Percentiles rank a stretch among this genome's conserved stretches.
Conservation (phyloP, 2,113 vertebrate genomes). For the Brachirus orientalis region DNA sequence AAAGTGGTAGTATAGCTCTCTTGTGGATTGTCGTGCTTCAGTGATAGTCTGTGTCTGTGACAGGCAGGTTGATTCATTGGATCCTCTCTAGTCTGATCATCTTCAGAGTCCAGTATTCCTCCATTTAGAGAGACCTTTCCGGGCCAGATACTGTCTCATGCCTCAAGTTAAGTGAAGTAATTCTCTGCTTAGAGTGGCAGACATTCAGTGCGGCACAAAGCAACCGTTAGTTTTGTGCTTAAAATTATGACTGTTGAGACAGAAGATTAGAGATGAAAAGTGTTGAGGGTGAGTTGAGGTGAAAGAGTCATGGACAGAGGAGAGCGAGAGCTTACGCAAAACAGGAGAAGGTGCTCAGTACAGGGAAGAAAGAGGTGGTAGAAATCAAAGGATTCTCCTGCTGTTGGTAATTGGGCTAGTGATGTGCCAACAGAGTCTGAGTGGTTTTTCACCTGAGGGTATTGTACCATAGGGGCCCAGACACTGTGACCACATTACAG, state of each 20-base stretch:
- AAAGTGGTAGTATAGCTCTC: slow-evolving; percentile 38
- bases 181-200: slow-evolving; percentile 25
- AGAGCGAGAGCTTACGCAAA: slow-evolving; percentile 34
- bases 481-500: slow-evolving; percentile 68
- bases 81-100: slow-evolving; percentile 51
- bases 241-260: slow-evolving; percentile 40
- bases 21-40: slow-evolving; percentile 38
- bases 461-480: slow-evolving; percentile 50
- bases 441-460: slow-evolving; percentile 68
- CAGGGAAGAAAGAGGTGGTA: slow-evolving; percentile 52
- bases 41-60: slow-evolving; percentile 22
- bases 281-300: slow-evolving; percentile 44
- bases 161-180: slow-evolving; percentile 12
- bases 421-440: slow-evolving; percentile 68
- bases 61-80: slow-evolving; percentile 49
- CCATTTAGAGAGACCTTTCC: slow-evolving; percentile 35
- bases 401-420: slow-evolving; percentile 74
- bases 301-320: slow-evolving; percentile 43
- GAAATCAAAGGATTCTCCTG: slow-evolving; percentile 71
- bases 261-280: slow-evolving; percentile 53
- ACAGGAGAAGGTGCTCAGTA: slow-evolving; percentile 29
- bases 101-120: slow-evolving; percentile 29
- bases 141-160: slow-evolving; percentile 11
- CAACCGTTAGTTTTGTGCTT: neutral
- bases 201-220: slow-evolving; percentile 11